Evolutionary conservation across 1,140 invertebrate genomes (phyloP).

Genomic region (Hormaphis cornu): DNA sequence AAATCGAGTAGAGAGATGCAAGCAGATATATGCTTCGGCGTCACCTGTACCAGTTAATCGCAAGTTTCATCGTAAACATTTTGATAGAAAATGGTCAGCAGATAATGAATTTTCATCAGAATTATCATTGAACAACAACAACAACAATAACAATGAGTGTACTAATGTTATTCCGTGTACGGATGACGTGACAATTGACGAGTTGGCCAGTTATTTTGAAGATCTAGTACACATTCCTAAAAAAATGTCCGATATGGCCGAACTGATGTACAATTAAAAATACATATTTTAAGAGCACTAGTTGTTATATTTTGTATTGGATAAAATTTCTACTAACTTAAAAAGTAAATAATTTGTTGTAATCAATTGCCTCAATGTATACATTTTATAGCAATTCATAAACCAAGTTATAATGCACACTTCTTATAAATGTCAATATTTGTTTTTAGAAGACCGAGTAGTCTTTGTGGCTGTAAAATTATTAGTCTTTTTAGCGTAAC

Average conservation of each 20-base stretch:
- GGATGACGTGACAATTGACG: slow-evolving; percentile 70
- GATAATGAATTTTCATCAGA: slow-evolving; percentile 10
- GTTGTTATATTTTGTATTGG: not conserved
- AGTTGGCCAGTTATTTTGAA: slow-evolving; percentile 86
- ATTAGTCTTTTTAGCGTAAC: not conserved
- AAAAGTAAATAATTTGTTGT: slow-evolving; percentile 1
- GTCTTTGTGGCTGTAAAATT: not conserved
- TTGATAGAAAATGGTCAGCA: slow-evolving; percentile 5
- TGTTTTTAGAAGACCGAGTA: not conserved
- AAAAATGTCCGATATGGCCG: slow-evolving; percentile 92
- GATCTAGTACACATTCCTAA: slow-evolving; percentile 87
- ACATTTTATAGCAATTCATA: not conserved
- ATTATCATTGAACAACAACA: slow-evolving; percentile 16
- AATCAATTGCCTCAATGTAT: not conserved
- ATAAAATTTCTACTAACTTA: not conserved
- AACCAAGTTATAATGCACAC: not conserved
- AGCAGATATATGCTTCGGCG: slow-evolving; percentile 17
- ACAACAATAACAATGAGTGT: slow-evolving; percentile 22
- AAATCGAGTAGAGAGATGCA: slow-evolving; percentile 12
- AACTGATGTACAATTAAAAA: slow-evolving; percentile 89
- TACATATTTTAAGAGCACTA: not conserved
- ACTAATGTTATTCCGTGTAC: slow-evolving; percentile 45
- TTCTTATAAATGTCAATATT: not conserved
- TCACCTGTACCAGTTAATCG: slow-evolving; percentile 18
- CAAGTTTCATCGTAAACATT: slow-evolving; percentile 10